A percentile compares a stretch with the other conserved stretches of the same genome.
Conservation (phyloP, 2,888 invertebrate genomes). For the Bugula neritina region DNA sequence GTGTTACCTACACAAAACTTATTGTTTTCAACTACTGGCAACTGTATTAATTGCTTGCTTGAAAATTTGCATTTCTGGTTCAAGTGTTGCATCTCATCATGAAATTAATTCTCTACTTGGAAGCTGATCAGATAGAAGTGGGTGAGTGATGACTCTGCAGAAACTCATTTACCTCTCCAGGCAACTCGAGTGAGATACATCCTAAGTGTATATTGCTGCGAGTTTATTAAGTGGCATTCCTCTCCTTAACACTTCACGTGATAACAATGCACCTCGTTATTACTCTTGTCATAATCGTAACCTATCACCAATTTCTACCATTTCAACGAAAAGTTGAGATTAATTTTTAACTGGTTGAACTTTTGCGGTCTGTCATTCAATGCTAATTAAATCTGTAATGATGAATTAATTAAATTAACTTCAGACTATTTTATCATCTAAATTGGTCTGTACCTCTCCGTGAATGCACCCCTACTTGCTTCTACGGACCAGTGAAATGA, state of each 20-base stretch:
- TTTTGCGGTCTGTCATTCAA: not conserved
- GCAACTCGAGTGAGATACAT: too few species aligned
- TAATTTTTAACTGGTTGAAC: not conserved
- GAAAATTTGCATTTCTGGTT: slow-evolving; percentile 7
- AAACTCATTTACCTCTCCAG: too few species aligned
- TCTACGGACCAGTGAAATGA: too few species aligned
- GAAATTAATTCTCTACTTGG: not conserved
- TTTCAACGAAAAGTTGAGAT: too few species aligned
- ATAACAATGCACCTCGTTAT: too few species aligned
- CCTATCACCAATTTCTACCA: too few species aligned
- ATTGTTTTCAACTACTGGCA: not conserved
- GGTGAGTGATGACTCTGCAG: not conserved
- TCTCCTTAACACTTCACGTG: too few species aligned
- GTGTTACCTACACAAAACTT: not conserved
- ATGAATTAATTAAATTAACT: not conserved
- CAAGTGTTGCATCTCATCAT: not conserved
- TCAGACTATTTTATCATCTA: not conserved
- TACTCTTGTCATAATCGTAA: too few species aligned
- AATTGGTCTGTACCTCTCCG: not conserved
- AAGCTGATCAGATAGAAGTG: not conserved
- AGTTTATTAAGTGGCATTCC: too few species aligned
- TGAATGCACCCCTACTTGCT: not conserved
- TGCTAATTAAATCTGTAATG: not conserved
- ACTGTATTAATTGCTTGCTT: not conserved
- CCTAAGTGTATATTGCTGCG: too few species aligned